Conservation (phyloP, 2,797 vertebrate genomes). For the Premnoplex brunnescens region DNA sequence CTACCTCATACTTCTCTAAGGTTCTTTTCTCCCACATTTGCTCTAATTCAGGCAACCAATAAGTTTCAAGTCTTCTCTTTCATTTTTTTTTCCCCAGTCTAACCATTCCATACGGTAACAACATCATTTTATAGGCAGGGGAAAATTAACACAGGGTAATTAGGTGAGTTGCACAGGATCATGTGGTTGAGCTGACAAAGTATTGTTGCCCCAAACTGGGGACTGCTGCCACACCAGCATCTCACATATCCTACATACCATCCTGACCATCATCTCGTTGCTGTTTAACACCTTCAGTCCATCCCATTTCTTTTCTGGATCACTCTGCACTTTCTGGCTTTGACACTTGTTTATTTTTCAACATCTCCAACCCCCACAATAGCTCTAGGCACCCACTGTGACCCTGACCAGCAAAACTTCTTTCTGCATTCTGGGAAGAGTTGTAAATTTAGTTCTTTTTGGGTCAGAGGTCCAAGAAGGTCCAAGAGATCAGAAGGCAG, state of each 20-base stretch:
- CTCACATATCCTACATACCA: fast-evolving
- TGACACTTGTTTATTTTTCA: background rate
- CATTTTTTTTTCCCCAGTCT: background rate
- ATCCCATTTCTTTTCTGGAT: background rate
- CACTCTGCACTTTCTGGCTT: background rate
- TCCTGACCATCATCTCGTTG: fast-evolving
- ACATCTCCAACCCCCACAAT: background rate
- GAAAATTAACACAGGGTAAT: background rate
- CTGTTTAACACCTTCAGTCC: background rate
- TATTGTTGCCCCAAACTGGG: background rate
- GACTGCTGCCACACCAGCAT: background rate
- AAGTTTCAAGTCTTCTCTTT: background rate
- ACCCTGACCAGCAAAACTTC: background rate
- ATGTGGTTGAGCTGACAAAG: background rate
- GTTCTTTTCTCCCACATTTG: background rate
- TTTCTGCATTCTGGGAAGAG: background rate
- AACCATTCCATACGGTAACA: background rate
- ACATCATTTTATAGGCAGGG: background rate
- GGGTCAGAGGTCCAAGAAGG: background rate
- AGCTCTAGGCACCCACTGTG: fast-evolving
- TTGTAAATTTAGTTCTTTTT: background rate
- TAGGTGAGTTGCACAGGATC: background rate
- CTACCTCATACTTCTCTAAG: background rate
- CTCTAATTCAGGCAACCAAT: background rate
- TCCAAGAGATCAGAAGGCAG: background rate